A percentile compares a stretch with the other conserved stretches of the same genome.
These are phyloP conservation scores for Alouatta palliata DNA, from an alignment of 2,113 vertebrate genomes.

Conservation along the genomic window DNA sequence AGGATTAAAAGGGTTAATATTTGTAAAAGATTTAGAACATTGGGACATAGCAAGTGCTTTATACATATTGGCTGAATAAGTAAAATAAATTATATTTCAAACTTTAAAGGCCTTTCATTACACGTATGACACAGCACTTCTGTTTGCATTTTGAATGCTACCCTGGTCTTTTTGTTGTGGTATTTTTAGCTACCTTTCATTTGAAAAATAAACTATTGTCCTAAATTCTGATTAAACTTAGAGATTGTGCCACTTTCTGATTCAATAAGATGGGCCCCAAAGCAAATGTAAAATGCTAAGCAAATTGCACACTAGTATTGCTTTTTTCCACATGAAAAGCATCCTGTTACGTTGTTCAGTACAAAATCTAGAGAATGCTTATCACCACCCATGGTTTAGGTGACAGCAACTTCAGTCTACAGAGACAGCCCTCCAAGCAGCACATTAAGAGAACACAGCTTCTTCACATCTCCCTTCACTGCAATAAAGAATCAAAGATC, in stretches of 20 bases:
- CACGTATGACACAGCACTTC: background rate
- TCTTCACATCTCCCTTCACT: background rate
- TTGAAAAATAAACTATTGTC: slow-evolving; percentile 53
- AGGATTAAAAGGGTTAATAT: background rate
- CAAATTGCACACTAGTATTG: background rate
- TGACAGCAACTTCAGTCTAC: background rate
- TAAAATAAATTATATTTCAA: background rate
- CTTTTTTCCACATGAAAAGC: background rate
- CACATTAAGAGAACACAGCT: background rate
- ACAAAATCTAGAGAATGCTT: background rate
- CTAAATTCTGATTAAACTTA: slow-evolving; percentile 9
- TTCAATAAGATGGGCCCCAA: background rate
- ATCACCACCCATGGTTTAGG: background rate
- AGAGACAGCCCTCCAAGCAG: background rate
- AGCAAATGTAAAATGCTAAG: slow-evolving; percentile 5
- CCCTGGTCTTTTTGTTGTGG: background rate
- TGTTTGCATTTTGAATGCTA: background rate
- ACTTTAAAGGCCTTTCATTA: slow-evolving; percentile 18
- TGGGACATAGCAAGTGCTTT: background rate
- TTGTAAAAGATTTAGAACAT: slow-evolving; percentile 14
- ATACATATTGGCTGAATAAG: background rate
- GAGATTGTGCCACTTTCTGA: background rate
- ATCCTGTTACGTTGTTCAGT: background rate
- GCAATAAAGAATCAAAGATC: background rate
- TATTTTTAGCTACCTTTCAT: background rate